Conservation (phyloP, 2,797 vertebrate genomes). For the Melanotaenia boesemani region DNA sequence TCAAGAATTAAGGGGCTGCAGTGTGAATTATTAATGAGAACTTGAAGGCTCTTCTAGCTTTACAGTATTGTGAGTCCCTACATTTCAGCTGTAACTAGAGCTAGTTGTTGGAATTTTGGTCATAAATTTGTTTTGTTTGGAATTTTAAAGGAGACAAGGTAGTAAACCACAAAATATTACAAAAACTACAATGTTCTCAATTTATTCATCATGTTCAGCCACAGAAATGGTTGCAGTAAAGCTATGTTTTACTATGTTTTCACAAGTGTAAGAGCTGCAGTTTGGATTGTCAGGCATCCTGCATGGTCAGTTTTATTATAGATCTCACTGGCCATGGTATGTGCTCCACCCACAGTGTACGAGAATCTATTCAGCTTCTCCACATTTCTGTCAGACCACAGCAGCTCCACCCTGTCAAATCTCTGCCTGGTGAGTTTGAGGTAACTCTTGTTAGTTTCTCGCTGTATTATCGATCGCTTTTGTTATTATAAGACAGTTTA, state of each 20-base stretch:
- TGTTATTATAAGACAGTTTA: background rate
- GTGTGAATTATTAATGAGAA: conserved; percentile 59
- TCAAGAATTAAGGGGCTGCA: conserved; percentile 31
- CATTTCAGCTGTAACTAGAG: conserved; percentile 15
- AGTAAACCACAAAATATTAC: background rate
- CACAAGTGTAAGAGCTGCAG: background rate
- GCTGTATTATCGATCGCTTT: background rate
- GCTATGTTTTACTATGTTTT: background rate
- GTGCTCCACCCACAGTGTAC: conserved; percentile 23
- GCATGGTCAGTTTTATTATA: conserved; percentile 32
- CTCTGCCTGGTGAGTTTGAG: background rate
- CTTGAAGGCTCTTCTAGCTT: conserved; percentile 36
- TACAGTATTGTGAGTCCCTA: conserved; percentile 29
- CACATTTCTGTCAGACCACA: background rate
- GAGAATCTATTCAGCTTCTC: conserved; percentile 7
- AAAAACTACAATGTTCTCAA: background rate
- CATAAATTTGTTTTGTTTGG: background rate
- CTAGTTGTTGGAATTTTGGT: background rate
- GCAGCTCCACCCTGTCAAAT: conserved; percentile 31
- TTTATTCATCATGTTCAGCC: too few relatives aligned
- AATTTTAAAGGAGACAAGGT: too few relatives aligned
- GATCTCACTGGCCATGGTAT: conserved; percentile 16
- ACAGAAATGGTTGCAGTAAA: background rate
- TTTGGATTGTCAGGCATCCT: background rate
- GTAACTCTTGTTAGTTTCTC: background rate